Conservation (phyloP, 1,140 invertebrate genomes). For the Micrasema minimum region DNA sequence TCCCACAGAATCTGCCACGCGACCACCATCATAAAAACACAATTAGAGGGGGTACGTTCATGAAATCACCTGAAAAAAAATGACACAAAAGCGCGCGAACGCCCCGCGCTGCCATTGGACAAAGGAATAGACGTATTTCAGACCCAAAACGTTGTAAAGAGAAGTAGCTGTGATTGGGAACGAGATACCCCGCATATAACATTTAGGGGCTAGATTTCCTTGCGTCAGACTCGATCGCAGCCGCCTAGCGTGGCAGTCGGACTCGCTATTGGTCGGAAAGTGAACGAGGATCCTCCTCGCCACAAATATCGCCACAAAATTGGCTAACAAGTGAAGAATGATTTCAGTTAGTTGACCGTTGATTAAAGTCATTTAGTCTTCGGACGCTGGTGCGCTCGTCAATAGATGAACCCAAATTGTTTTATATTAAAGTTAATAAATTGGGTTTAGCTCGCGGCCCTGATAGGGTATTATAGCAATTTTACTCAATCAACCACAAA, state of each 20-base stretch:
- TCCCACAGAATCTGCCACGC: constrained; percentile 54
- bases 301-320: constrained; percentile 69
- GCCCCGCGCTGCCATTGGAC: constrained; percentile 57
- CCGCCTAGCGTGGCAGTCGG: background rate
- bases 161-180: constrained; percentile 40
- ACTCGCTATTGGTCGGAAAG: background rate
- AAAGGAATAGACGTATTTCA: constrained; percentile 4
- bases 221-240: background rate
- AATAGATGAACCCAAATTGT: constrained; percentile 66
- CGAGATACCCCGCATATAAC: no score
- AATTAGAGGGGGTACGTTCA: constrained; percentile 7
- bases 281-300: constrained; percentile 10
- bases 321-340: constrained; percentile 67
- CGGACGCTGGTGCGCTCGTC: constrained; percentile 55
- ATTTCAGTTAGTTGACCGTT: constrained; percentile 69
- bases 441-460: constrained; percentile 55
- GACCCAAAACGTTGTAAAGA: constrained; percentile 42
- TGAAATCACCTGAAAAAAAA: background rate
- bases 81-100: constrained; percentile 43
- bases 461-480: constrained; percentile 55
- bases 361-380: constrained; percentile 69
- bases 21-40: constrained; percentile 40
- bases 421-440: constrained; percentile 64
- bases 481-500: constrained; percentile 55
- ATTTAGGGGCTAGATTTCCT: no score